Evolutionary conservation across 2,113 vertebrate genomes (phyloP), one percentile per base, ranked within the genome.

Genomic region (Macroglossus sobrinus): DNA sequence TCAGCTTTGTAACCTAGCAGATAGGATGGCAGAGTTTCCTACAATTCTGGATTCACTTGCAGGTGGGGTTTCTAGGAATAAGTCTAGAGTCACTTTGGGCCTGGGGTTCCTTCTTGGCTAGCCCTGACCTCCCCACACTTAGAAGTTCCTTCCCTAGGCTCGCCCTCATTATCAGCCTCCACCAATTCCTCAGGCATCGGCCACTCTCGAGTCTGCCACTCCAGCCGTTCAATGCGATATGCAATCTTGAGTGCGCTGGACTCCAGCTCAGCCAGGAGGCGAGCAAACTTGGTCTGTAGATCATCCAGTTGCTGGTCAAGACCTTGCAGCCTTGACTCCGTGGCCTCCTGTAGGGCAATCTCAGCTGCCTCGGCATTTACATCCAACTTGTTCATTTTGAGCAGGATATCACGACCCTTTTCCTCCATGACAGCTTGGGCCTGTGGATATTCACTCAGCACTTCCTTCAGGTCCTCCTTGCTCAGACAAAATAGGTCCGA

Each of bases 401-500:
- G 99, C 89, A 99, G 98, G 94, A 99, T 99, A 97, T 99, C 99
- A 0, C 99, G 97, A 85, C 99, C 99, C 95, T 99, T 99, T 97
- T 99, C 99, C 94, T 99, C 99, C 98, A 99, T 98, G 66, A 98
- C 93, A 0, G 97, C 78, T 38, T 99, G 99, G 96, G 99, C 99
- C 0, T 98, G 95, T 7, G 99, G 99, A 95, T 99, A 99, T 98
- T 99, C 99, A 0, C 98, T 98, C 69, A 99, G 98, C 55, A 99
- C 99, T 30, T 99, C 98, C 0, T 85, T 98, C 94, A 99, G 98
- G 98, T 99, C 99, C 95, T 99, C 99, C 98, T 99, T 99, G 91
- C 99, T 99, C 72, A 99, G 97, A 97, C 99, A 99, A 98, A 99
- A 99, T 2, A 99, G 98, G 98, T 99, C 99, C 0, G 99, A 99